These are phyloP conservation scores for Eupeodes luniger DNA, from an alignment of 2,888 invertebrate species.

Conservation along the genomic window DNA sequence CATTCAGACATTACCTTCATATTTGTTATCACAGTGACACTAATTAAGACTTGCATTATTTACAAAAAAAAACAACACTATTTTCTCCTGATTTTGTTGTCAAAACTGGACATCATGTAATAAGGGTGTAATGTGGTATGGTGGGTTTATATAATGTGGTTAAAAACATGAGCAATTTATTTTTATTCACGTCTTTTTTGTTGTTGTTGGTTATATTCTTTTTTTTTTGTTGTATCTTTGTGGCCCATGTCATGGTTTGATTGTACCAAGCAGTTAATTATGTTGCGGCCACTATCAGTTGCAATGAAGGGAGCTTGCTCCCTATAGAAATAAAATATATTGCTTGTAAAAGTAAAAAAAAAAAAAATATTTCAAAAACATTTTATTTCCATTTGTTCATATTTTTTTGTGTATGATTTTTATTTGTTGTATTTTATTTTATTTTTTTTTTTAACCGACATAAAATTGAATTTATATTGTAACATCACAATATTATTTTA, in stretches of 20 bases:
- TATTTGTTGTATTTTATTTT: not conserved
- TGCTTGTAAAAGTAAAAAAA: conserved; percentile 47
- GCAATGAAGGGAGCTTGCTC: conserved; percentile 3
- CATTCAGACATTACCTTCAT: conserved; percentile 2
- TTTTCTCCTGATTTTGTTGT: not conserved
- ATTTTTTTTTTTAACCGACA: not conserved
- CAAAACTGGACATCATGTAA: conserved; percentile 30
- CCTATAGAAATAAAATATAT: conserved; percentile 55
- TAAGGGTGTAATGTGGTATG: not conserved
- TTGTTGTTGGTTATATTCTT: not conserved
- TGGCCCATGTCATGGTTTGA: conserved; percentile 32
- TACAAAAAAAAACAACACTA: not conserved
- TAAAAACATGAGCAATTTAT: conserved; percentile 30
- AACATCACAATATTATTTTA: conserved; percentile 22
- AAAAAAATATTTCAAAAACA: not conserved
- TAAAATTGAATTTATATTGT: conserved; percentile 38
- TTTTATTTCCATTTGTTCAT: conserved; percentile 23
- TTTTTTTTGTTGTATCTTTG: not conserved
- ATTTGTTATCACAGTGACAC: conserved; percentile 25
- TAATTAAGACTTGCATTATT: conserved; percentile 22
- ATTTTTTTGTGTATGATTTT: not conserved
- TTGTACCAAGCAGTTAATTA: conserved; percentile 43
- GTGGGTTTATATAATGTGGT: not conserved
- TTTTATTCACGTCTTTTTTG: conserved; percentile 9
- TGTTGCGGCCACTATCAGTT: conserved; percentile 56